These are phyloP conservation scores for Hycleus cichorii DNA, from an alignment of 1,140 invertebrate species.

Conservation along the genomic window DNA sequence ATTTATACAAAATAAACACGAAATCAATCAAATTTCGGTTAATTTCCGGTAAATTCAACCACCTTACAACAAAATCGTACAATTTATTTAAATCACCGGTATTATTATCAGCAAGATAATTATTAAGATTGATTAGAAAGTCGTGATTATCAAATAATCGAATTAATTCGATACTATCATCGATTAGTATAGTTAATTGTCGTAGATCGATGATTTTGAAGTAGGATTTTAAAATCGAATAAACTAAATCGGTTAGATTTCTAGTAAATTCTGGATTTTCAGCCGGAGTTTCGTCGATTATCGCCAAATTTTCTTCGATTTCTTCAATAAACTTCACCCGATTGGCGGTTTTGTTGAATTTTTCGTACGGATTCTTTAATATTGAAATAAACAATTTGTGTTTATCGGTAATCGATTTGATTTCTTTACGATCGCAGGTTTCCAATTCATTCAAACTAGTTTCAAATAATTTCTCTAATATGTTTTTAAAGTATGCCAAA, in stretches of 20 bases:
- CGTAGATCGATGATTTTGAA: slow-evolving; percentile 42
- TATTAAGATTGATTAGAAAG: slow-evolving; percentile 37
- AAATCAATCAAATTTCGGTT: slow-evolving; percentile 48
- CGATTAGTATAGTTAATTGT: slow-evolving; percentile 35
- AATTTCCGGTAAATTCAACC: slow-evolving; percentile 42
- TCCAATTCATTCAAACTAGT: slow-evolving; percentile 14
- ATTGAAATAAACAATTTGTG: no score
- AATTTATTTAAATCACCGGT: slow-evolving; percentile 33
- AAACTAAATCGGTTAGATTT: slow-evolving; percentile 46
- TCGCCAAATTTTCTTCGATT: no score
- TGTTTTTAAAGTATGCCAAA: slow-evolving; percentile 47
- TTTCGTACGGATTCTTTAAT: not conserved
- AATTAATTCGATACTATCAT: slow-evolving; percentile 41
- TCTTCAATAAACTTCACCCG: no score
- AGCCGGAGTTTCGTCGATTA: no score
- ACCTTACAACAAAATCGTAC: slow-evolving; percentile 44
- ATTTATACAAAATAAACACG: slow-evolving; percentile 50
- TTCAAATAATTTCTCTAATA: slow-evolving; percentile 43
- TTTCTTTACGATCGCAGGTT: slow-evolving; percentile 5
- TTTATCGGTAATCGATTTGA: not conserved
- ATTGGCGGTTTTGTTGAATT: not conserved
- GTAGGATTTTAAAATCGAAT: slow-evolving; percentile 45
- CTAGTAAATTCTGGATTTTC: slow-evolving; percentile 2
- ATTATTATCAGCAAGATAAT: slow-evolving; percentile 35
- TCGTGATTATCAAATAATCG: slow-evolving; percentile 41